Percentiles rank a stretch among this genome's conserved stretches.
phyloP scores from a whole-genome alignment of 2,888 invertebrate genomes.

The Odontothrips loti region DNA sequence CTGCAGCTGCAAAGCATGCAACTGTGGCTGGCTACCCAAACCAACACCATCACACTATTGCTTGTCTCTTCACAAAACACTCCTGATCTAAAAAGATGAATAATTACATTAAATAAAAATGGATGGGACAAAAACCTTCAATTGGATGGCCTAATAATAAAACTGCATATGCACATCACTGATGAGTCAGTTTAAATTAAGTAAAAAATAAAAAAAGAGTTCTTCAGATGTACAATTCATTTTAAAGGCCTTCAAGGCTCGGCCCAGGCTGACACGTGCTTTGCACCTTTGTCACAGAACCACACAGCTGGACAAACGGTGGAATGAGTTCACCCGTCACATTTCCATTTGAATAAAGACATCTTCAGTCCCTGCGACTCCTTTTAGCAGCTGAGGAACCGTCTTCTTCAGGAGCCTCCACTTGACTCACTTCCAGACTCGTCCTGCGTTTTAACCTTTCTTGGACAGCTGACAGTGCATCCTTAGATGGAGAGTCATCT shows the following conservation, averaged over 20 bases:
- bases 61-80: slow-evolving; percentile 11
- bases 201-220: slow-evolving; percentile 9
- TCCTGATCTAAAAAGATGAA: neutral
- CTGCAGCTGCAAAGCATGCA: slow-evolving; percentile 9
- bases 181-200: neutral
- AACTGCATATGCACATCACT: neutral
- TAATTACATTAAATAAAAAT: slow-evolving; percentile 26
- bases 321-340: slow-evolving; percentile 8
- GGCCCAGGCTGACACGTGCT: slow-evolving; percentile 6
- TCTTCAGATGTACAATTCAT: slow-evolving; percentile 5
- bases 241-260: neutral
- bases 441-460: slow-evolving; percentile 38
- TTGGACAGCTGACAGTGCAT: slow-evolving; percentile 37
- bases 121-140: slow-evolving; percentile 9
- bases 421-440: slow-evolving; percentile 39
- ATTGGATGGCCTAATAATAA: slow-evolving; percentile 1
- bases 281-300: neutral
- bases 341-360: neutral
- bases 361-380: neutral
- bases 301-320: neutral
- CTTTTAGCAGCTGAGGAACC: neutral
- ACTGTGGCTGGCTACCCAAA: neutral
- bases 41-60: slow-evolving; percentile 26
- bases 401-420: slow-evolving; percentile 34
- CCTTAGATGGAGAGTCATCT: slow-evolving; percentile 38